These are phyloP conservation scores for Maniola jurtina DNA, from an alignment of 1,140 invertebrate genomes.

Conservation along the genomic window DNA sequence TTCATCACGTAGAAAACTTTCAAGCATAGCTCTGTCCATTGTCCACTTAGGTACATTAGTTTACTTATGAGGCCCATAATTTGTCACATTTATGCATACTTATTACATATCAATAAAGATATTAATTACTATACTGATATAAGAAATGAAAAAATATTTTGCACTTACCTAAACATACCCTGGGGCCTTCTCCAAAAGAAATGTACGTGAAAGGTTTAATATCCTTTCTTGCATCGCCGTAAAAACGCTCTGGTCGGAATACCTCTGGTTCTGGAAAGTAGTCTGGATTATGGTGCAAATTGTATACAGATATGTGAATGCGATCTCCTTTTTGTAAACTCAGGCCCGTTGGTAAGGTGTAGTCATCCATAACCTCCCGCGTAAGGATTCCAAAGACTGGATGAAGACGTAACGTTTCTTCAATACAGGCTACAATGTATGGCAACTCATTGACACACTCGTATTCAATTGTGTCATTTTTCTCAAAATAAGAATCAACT, in stretches of 20 bases:
- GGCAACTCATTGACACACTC: slow-evolving; percentile 37
- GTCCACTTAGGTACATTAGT: too few relatives aligned
- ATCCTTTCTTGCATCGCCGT: slow-evolving; percentile 45
- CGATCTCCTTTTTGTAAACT: slow-evolving; percentile 39
- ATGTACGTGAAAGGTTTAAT: slow-evolving; percentile 68
- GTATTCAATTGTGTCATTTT: slow-evolving; percentile 27
- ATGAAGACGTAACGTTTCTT: slow-evolving; percentile 38
- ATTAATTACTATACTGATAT: too few relatives aligned
- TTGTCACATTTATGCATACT: too few relatives aligned
- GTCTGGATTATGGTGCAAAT: slow-evolving; percentile 43
- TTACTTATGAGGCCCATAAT: too few relatives aligned
- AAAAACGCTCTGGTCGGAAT: slow-evolving; percentile 71
- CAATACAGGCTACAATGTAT: slow-evolving; percentile 34
- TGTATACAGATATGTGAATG: slow-evolving; percentile 45
- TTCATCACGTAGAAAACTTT: too few relatives aligned
- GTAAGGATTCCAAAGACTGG: slow-evolving; percentile 36
- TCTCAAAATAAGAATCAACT: slow-evolving; percentile 32
- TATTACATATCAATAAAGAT: too few relatives aligned
- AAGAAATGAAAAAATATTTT: background rate
- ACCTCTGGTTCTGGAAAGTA: slow-evolving; percentile 60
- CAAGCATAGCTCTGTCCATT: too few relatives aligned
- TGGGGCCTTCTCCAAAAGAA: slow-evolving; percentile 80
- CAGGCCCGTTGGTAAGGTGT: slow-evolving; percentile 36
- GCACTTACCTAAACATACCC: slow-evolving; percentile 78
- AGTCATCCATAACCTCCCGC: slow-evolving; percentile 36